Evolutionary conservation across 2,797 vertebrate species (phyloP), one percentile per base, ranked within the genome.

Genomic region (Bufotes viridis): DNA sequence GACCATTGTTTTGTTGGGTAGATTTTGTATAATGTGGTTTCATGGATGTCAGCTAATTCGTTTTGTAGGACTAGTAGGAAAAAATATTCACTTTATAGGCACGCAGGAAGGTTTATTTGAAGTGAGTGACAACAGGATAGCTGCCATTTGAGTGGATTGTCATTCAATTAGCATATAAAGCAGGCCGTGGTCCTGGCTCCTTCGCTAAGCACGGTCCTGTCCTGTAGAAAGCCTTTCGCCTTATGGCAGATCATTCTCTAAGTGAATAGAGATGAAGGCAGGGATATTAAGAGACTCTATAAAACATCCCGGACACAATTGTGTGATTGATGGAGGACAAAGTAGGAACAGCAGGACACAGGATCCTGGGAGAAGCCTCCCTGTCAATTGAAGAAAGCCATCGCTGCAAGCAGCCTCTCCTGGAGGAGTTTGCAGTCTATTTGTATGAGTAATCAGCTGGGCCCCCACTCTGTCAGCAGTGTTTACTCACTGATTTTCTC

Each of bases 401-500:
- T 97, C 96, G 97, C 94, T 93, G 95, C 95, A 96, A 96, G 94
- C 95, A 94, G 94, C 94, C 94, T 95, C 95, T 96, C 96, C 96
- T 95, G 95, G 95, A 94, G 94, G 96, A 97, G 96, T 97, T 96
- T 97, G 96, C 96, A 97, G 96, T 98, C 97, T 97, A 97, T 97
- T 97, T 98, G 96, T 97, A 97, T 97, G 97, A 97, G 97, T 98
- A 98, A 97, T 98, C 97, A 97, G 96, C 95, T 93, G 96, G 96
- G 96, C 94, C 95, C 95, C 95, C 95, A 96, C 96, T 96, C 97
- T 97, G 97, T 98, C 97, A 97, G 95, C 96, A 96, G 93, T 99
- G 97, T 99, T 99, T 98, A 98, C 97, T 98, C 96, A 98, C 97
- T 97, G 97, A 98, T 98, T 97, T 98, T 98, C 97, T 97, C 97